phyloP scores from a whole-genome alignment of 1,140 invertebrate genomes.

The Cheumatopsyche charites region DNA sequence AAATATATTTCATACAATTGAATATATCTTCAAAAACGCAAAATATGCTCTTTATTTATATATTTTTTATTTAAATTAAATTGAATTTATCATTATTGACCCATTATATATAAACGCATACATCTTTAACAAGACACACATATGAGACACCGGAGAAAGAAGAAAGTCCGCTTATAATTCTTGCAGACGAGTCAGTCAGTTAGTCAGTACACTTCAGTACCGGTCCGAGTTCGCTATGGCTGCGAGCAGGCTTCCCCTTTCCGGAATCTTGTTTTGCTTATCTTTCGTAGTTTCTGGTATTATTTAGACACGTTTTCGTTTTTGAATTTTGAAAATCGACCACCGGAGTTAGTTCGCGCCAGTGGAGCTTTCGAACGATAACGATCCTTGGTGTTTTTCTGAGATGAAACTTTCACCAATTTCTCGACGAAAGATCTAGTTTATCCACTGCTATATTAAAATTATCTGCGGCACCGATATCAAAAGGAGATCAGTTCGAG shows the following conservation, averaged over 20 bases:
- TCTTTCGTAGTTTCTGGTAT: constrained; percentile 18
- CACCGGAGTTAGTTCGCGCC: too few relatives aligned
- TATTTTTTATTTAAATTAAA: not conserved
- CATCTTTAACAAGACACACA: not conserved
- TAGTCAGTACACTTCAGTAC: constrained; percentile 37
- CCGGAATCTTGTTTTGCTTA: constrained; percentile 24
- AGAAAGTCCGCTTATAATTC: constrained; percentile 43
- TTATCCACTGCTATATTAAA: constrained; percentile 12
- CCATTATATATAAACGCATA: not conserved
- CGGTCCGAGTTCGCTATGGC: constrained; percentile 36
- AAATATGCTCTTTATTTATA: too few relatives aligned
- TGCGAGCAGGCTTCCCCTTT: constrained; percentile 19
- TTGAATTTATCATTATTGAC: constrained; percentile 8
- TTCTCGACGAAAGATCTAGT: constrained; percentile 37
- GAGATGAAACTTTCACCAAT: constrained; percentile 38
- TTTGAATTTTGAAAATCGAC: constrained; percentile 17
- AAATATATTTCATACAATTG: too few relatives aligned
- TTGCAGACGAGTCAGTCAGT: constrained; percentile 17
- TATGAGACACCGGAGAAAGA: constrained; percentile 42
- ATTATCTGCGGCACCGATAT: not conserved
- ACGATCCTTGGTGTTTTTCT: not conserved
- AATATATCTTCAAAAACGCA: too few relatives aligned
- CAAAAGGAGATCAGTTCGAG: not conserved
- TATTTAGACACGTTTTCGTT: not conserved
- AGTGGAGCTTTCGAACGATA: not conserved